phyloP scores from a whole-genome alignment of 2,888 invertebrate genomes.

The Xylophagus ater region DNA sequence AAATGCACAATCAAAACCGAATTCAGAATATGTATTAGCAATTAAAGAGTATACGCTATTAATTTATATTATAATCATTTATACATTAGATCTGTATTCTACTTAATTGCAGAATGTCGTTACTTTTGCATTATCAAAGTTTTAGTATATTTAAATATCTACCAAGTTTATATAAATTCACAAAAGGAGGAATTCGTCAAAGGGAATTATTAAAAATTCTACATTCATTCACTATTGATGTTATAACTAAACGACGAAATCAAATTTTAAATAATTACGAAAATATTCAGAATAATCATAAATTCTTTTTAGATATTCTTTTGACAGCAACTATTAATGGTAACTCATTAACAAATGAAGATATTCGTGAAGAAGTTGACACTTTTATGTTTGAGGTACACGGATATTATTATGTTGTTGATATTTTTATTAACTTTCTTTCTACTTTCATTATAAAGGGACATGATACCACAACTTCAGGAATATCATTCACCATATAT shows the following conservation, averaged over 20 bases:
- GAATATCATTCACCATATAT: conserved; percentile 38
- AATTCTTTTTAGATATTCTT: conserved; percentile 5
- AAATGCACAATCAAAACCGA: conserved; percentile 2
- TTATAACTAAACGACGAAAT: conserved; percentile 1
- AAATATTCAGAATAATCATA: not conserved
- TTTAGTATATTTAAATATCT: conserved; percentile 5
- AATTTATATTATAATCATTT: too few relatives aligned
- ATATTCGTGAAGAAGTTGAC: conserved; percentile 10
- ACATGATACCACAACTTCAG: conserved; percentile 39
- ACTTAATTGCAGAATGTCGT: conserved; percentile 7
- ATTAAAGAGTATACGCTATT: conserved; percentile 3
- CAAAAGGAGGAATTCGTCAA: conserved; percentile 1
- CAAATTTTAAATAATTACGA: not conserved
- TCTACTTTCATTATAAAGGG: too few relatives aligned
- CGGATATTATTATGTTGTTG: too few relatives aligned
- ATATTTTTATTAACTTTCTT: too few relatives aligned
- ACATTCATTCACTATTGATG: conserved; percentile 2
- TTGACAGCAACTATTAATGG: conserved; percentile 4
- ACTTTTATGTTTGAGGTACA: conserved; percentile 12
- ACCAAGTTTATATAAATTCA: conserved; percentile 2
- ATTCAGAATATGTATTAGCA: conserved; percentile 4
- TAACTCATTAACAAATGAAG: conserved; percentile 4
- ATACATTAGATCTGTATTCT: too few relatives aligned
- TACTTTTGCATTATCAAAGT: conserved; percentile 3
- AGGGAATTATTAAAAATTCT: too few relatives aligned